Percentiles rank a stretch among this genome's conserved stretches.
These are phyloP conservation scores for Nothobranchius kuhntae DNA, from an alignment of 2,113 vertebrate genomes.

Conservation along the genomic window DNA sequence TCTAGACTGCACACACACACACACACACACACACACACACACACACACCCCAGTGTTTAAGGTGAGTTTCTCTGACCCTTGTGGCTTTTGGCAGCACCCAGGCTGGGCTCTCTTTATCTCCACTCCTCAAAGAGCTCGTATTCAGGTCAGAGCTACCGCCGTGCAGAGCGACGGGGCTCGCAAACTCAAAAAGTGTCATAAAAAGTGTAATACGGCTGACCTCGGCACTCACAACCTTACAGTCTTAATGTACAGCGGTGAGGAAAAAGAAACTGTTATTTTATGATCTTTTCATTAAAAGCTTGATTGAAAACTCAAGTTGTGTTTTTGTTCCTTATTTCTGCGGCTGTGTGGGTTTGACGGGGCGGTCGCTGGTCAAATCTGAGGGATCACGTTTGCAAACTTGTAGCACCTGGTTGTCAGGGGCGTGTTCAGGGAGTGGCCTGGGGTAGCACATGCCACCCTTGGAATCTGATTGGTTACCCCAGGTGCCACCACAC, in stretches of 20 bases:
- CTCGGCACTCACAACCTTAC: slow-evolving; percentile 95
- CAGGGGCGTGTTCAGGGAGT: too few relatives aligned
- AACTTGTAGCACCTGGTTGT: background rate
- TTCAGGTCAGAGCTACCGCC: slow-evolving; percentile 89
- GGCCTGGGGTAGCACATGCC: too few relatives aligned
- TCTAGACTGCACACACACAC: slow-evolving; percentile 49
- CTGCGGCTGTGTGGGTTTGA: background rate
- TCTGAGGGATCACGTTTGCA: slow-evolving; percentile 2
- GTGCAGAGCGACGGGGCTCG: slow-evolving; percentile 76
- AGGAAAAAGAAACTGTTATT: slow-evolving; percentile 95
- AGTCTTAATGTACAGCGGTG: slow-evolving; percentile 99
- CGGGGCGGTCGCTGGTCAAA: slow-evolving; percentile 5
- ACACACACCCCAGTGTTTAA: slow-evolving; percentile 37
- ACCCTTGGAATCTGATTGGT: too few relatives aligned
- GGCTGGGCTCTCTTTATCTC: slow-evolving; percentile 80
- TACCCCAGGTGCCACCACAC: too few relatives aligned
- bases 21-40: slow-evolving; percentile 8
- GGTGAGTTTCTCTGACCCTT: slow-evolving; percentile 58
- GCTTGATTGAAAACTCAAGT: slow-evolving; percentile 90
- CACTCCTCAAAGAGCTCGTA: slow-evolving; percentile 85
- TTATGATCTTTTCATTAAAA: slow-evolving; percentile 99
- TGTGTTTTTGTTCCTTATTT: slow-evolving; percentile 23
- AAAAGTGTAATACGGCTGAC: slow-evolving; percentile 85
- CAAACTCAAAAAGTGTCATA: slow-evolving; percentile 87
- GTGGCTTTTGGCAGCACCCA: slow-evolving; percentile 79